Base-by-base conservation (phyloP, 2,888 invertebrate genomes). In the Petrophora chlorosata region DNA sequence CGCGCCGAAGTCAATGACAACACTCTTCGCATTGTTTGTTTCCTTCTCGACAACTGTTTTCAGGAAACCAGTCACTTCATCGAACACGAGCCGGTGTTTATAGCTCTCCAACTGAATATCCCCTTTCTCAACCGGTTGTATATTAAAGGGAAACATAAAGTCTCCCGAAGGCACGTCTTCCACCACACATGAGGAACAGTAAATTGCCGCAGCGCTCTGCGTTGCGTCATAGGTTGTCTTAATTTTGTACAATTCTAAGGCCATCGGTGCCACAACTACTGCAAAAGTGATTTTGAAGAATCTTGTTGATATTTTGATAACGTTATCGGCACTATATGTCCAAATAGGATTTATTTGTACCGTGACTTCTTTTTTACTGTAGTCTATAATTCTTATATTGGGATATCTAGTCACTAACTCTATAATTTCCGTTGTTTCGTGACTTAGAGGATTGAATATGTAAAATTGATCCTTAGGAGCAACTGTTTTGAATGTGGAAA, bases 51-150 rank as follows among this genome's bases (percentile, higher is more conserved):
- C 92, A 39, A 96, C 94, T 73, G 94, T 94, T 51, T 94, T 93
- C 61, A 98, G 85, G 60, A 97, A 95, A 0, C 97, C 97, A 0
- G 94, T 94, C 57, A 92, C 91, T 49, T 96, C 96, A 64, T 96
- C 96, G 71, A 97, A 95, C 19, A 96, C 80, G 5, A 97, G 86
- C 43, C 95, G 94, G 82, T 96, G 92, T 70, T 94, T 93, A 53
- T 93, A 93, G 76, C 95, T 97, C 76, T 97, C 97, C 23, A 97
- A 76, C 71, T 96, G 96, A 29, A 97, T 93, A 70, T 97, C 96
- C 5, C 95, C 95, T 0, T 92, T 83, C 63, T 95, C 93, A 70
- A 95, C 93, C 3, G 93, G 92, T 67, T 94, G 94, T n/a, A 94
- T 88, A 54, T 35, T 74, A 63, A 74, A 85, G 2, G 81, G 79